Percentiles rank a stretch among this genome's conserved stretches.
Conservation (phyloP, 1,140 invertebrate species). For the Sarcophaga peregrina region DNA sequence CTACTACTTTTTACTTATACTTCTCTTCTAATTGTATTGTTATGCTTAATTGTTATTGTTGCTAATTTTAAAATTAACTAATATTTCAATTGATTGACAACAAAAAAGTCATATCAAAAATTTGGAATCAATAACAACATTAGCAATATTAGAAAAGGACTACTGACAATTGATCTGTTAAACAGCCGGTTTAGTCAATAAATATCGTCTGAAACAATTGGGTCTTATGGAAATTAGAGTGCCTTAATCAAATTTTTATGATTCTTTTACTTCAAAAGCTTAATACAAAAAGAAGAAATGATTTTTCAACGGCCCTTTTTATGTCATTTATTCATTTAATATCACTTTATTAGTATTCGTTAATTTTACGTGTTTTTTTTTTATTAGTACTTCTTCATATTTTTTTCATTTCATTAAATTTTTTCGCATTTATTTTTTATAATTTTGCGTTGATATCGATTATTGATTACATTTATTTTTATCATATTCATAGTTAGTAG, state of each 20-base stretch:
- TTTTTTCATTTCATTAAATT: background rate
- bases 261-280: conserved; percentile 56
- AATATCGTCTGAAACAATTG: conserved; percentile 47
- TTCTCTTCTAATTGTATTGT: background rate
- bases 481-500: conserved; percentile 41
- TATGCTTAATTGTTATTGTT: background rate
- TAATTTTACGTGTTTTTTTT: conserved; percentile 5
- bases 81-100: background rate
- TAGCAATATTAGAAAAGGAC: background rate
- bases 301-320: conserved; percentile 48
- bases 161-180: background rate
- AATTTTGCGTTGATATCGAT: background rate
- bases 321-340: conserved; percentile 21
- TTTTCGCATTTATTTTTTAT: background rate
- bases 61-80: background rate
- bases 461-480: conserved; percentile 5
- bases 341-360: conserved; percentile 1
- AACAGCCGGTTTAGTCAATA: conserved; percentile 34
- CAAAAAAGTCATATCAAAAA: background rate
- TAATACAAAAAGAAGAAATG: conserved; percentile 43
- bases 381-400: background rate
- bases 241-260: conserved; percentile 55
- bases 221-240: conserved; percentile 42
- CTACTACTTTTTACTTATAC: background rate
- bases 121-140: background rate